phyloP scores from a whole-genome alignment of 2,888 invertebrate genomes.

The Drosophila vallismaia region DNA sequence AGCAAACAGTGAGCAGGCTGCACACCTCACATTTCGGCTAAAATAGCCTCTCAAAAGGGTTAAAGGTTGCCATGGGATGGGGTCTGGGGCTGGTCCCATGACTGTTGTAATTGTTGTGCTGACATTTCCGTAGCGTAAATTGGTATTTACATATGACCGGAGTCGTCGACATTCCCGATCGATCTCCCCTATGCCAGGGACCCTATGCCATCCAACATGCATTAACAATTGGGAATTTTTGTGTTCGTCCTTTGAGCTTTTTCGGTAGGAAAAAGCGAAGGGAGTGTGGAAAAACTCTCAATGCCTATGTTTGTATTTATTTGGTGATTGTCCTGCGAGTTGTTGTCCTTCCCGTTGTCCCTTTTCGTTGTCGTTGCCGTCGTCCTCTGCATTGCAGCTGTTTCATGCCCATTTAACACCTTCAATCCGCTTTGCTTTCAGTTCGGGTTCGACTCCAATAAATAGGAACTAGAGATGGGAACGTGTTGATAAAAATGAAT shows the following conservation, averaged over 20 bases:
- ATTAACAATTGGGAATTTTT: slow-evolving; percentile 68
- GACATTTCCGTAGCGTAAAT: slow-evolving; percentile 76
- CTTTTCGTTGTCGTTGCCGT: slow-evolving; percentile 42
- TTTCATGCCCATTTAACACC: slow-evolving; percentile 81
- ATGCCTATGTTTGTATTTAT: slow-evolving; percentile 60
- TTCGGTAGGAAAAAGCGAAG: slow-evolving; percentile 25
- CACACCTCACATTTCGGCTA: slow-evolving; percentile 15
- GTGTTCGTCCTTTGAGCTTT: slow-evolving; percentile 75
- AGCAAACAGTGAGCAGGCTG: slow-evolving; percentile 37
- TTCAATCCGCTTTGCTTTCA: slow-evolving; percentile 65
- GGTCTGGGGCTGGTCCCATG: slow-evolving; percentile 4
- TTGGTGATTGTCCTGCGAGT: slow-evolving; percentile 66
- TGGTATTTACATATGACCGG: slow-evolving; percentile 77
- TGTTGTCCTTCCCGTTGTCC: slow-evolving; percentile 41
- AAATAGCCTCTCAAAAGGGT: slow-evolving; percentile 34
- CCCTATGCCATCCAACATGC: slow-evolving; percentile 52
- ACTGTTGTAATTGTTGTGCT: slow-evolving; percentile 75
- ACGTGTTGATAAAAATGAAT: slow-evolving; percentile 3
- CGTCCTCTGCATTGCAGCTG: slow-evolving; percentile 75
- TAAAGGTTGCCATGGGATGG: slow-evolving; percentile 12
- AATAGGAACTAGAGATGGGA: slow-evolving; percentile 34
- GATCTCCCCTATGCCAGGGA: slow-evolving; percentile 32
- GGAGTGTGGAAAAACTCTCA: slow-evolving; percentile 12
- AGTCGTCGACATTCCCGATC: slow-evolving; percentile 38
- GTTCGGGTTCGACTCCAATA: slow-evolving; percentile 10